A percentile compares a stretch with the other conserved stretches of the same genome.
Conservation (phyloP, 2,888 invertebrate species). For the Melanchra persicariae region DNA sequence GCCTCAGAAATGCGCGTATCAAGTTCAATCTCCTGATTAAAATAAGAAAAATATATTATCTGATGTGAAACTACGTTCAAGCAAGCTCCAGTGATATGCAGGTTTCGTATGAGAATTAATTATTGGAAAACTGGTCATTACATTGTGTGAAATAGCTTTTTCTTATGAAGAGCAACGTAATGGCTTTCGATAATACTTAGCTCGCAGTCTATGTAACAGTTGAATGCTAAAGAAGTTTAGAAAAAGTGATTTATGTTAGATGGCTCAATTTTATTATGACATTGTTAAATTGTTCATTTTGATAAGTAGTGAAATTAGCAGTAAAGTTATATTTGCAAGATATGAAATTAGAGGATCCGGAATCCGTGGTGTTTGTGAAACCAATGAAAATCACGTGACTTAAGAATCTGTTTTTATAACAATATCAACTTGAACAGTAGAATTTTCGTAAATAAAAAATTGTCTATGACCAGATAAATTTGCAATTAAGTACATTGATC, state of each 20-base stretch:
- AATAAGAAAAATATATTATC: constrained; percentile 32
- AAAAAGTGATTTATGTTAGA: constrained; percentile 18
- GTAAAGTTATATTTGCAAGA: background rate
- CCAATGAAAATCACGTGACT: background rate
- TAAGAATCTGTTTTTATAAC: background rate
- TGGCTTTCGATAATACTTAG: constrained; percentile 25
- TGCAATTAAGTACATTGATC: too few relatives aligned
- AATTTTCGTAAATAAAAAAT: too few relatives aligned
- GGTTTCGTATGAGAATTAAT: constrained; percentile 56
- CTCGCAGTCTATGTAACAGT: constrained; percentile 14
- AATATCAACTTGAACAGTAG: too few relatives aligned
- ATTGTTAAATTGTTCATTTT: background rate
- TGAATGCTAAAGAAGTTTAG: constrained; percentile 6
- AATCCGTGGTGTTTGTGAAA: too few relatives aligned
- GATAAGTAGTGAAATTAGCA: background rate
- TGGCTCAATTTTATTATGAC: background rate
- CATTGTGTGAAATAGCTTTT: constrained; percentile 54
- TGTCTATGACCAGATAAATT: too few relatives aligned
- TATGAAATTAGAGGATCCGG: background rate
- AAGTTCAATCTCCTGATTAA: constrained; percentile 22
- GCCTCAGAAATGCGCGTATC: constrained; percentile 32
- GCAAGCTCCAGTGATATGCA: constrained; percentile 53
- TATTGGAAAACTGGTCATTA: constrained; percentile 62
- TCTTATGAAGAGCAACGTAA: constrained; percentile 32
- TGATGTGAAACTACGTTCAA: constrained; percentile 33